These are phyloP conservation scores for Phaetusa simplex DNA, from an alignment of 2,113 vertebrate genomes.

Conservation along the genomic window DNA sequence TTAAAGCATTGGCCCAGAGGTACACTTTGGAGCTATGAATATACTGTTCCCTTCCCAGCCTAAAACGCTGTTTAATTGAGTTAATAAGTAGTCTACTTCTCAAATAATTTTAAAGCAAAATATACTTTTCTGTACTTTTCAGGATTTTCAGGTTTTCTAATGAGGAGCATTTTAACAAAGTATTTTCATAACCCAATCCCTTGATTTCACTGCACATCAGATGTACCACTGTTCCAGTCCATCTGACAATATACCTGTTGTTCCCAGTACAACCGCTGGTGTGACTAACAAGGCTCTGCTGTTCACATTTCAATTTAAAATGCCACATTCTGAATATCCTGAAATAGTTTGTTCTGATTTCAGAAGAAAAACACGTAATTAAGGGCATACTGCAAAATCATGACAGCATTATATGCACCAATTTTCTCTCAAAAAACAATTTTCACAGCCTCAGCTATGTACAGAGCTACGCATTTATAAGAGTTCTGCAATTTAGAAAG, in stretches of 20 bases:
- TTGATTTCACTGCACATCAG: not conserved
- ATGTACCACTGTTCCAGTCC: not conserved
- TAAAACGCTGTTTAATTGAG: not conserved
- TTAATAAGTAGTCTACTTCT: not conserved
- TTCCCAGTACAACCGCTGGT: not conserved
- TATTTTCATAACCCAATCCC: not conserved
- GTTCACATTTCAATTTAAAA: not conserved
- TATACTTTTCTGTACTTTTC: not conserved
- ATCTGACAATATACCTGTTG: not conserved
- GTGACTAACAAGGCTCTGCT: not conserved
- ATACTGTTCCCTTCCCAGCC: not conserved
- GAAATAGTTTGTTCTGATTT: not conserved
- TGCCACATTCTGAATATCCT: not conserved
- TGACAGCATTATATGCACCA: not conserved
- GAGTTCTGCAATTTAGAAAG: not conserved
- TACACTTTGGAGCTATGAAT: not conserved
- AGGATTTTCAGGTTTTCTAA: constrained; percentile 26
- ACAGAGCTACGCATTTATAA: fast-evolving
- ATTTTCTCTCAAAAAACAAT: not conserved
- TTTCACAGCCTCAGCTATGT: not conserved
- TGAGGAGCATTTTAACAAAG: not conserved
- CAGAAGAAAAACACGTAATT: not conserved
- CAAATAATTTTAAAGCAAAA: not conserved
- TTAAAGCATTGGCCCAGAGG: not conserved
- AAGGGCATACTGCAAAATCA: not conserved